phyloP scores from a whole-genome alignment of 2,797 vertebrate species.

The Gadopsis marmoratus region DNA sequence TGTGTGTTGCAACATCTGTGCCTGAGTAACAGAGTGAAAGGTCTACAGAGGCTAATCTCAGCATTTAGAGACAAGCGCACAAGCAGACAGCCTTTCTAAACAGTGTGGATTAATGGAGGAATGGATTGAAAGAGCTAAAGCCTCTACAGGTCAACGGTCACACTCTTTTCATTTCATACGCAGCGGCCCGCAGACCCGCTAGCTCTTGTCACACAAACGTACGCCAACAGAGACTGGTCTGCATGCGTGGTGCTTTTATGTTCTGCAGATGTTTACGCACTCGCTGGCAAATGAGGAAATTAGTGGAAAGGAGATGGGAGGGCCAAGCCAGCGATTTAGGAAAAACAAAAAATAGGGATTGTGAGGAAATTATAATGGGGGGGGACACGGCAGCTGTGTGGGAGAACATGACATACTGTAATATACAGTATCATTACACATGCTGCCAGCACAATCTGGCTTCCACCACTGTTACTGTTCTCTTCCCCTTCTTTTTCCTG shows the following conservation, averaged over 20 bases:
- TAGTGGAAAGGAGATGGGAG: constrained; percentile 44
- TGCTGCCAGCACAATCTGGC: constrained; percentile 39
- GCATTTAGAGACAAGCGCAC: constrained; percentile 54
- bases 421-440: constrained; percentile 50
- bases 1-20: constrained; percentile 24
- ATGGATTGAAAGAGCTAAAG: constrained; percentile 64
- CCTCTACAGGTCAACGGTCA: constrained; percentile 50
- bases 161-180: constrained; percentile 61
- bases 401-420: constrained; percentile 46
- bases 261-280: constrained; percentile 52
- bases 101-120: constrained; percentile 64
- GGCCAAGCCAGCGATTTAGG: constrained; percentile 31
- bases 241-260: constrained; percentile 31
- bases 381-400: constrained; percentile 47
- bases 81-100: constrained; percentile 61
- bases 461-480: constrained; percentile 20
- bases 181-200: constrained; percentile 15
- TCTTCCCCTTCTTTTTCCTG: neutral
- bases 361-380: constrained; percentile 43
- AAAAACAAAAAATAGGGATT: constrained; percentile 22
- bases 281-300: constrained; percentile 42
- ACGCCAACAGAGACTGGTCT: constrained; percentile 22
- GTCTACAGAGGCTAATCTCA: constrained; percentile 69
- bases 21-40: constrained; percentile 32
- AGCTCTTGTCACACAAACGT: constrained; percentile 28